Evolutionary conservation across 1,140 invertebrate genomes (phyloP), one percentile per base, ranked within the genome.

Genomic region (Drosophila bocqueti): DNA sequence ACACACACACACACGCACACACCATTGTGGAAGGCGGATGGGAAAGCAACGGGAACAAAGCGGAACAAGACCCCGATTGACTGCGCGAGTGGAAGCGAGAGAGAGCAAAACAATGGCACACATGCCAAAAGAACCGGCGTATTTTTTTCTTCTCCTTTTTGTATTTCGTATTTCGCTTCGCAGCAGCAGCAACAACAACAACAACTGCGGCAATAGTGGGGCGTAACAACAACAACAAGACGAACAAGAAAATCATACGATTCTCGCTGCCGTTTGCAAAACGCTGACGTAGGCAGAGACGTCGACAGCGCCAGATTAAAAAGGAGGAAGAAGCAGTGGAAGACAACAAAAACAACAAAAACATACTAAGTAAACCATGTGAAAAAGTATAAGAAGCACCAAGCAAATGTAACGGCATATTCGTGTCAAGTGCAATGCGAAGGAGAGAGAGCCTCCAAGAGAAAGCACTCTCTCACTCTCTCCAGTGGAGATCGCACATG

Each of bases 201-300:
- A 71, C 50, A 58, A 34, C 21, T 26, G 16, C 31, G 47, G 26
- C 13, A 26, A 50, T 36, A 67, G 38, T 63, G 50, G 65, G 65
- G 49, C 31, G 21, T 24, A 55, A 63, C 50, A 57, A 57, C 50
- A 57, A 57, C 75, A 71, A 52, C 50, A 72, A 62, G 55, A 40
- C 63, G 58, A 83, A 80, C 68, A 81, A 78, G 84, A 89, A 89
- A 89, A 89, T 89, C 84, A 68, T 89, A 89, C 63, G 84, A 89
- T 89, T 89, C 75, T 78, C 62, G 83, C 77, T 83, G 76, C 76
- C 62, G 61, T 54, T 26, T 49, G 64, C 66, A 61, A 59, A 57
- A 60, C 64, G 76, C 47, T 52, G 63, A 79, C 72, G 76, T 77
- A 61, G 45, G 45, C 80, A 68, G 75, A 67, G 74, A 60, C 52